These are phyloP conservation scores for Mohoua ochrocephala DNA, from an alignment of 2,113 vertebrate species.

Conservation along the genomic window DNA sequence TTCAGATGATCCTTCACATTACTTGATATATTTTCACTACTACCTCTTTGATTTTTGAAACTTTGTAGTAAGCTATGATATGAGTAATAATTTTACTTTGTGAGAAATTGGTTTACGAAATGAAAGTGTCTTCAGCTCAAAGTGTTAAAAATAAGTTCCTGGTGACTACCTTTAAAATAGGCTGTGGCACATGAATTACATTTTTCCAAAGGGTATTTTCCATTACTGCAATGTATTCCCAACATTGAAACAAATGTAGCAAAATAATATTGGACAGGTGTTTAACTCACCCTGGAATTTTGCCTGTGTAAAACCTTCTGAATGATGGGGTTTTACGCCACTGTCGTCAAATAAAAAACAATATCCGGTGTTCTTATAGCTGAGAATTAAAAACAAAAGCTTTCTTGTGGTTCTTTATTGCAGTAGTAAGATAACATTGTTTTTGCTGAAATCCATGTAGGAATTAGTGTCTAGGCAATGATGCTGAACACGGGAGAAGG, in stretches of 20 bases:
- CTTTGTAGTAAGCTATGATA: background rate
- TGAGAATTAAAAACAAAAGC: background rate
- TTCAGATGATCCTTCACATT: background rate
- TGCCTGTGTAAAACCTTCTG: background rate
- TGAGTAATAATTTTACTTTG: background rate
- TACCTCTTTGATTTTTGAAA: background rate
- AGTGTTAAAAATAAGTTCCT: background rate
- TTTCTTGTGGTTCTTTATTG: background rate
- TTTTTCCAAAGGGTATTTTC: background rate
- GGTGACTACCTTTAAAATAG: background rate
- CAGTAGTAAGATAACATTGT: background rate
- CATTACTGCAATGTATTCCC: background rate
- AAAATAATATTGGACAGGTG: background rate
- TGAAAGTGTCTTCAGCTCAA: background rate
- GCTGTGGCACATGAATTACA: fast-evolving
- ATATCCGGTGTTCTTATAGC: fast-evolving
- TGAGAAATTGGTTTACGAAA: background rate
- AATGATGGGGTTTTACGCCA: fast-evolving
- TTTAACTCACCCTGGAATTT: background rate
- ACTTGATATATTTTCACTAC: background rate
- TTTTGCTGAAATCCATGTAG: background rate
- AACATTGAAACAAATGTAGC: background rate
- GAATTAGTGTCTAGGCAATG: background rate
- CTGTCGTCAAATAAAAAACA: background rate
- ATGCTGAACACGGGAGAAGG: background rate